Conservation (phyloP, 2,888 invertebrate genomes). For the Sinhomidia bicolor region DNA sequence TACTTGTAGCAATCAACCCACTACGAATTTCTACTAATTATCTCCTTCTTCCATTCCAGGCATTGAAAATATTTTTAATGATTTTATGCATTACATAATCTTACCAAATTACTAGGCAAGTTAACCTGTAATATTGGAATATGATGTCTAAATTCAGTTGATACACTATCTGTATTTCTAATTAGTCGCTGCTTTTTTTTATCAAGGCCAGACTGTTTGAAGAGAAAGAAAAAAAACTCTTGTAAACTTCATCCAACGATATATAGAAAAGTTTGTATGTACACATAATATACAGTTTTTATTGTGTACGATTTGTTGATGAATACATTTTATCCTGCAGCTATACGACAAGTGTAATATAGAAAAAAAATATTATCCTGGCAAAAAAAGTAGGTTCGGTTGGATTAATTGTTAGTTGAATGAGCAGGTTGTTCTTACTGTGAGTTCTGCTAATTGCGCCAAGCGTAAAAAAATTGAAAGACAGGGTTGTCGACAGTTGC, state of each 20-base stretch:
- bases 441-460: conserved; percentile 68
- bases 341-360: conserved; percentile 25
- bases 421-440: conserved; percentile 54
- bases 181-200: neutral
- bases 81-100: too few species aligned
- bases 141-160: too few species aligned
- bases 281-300: too few species aligned
- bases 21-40: too few species aligned
- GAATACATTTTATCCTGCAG: neutral
- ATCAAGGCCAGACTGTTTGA: neutral
- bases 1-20: too few species aligned
- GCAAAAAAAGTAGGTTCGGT: conserved; percentile 38
- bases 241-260: neutral
- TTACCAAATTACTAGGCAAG: too few species aligned
- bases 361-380: too few species aligned
- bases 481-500: conserved; percentile 70
- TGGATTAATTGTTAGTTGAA: conserved; percentile 58
- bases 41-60: too few species aligned
- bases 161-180: neutral
- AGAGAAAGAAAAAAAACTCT: neutral
- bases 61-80: too few species aligned
- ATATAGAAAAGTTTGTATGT: neutral
- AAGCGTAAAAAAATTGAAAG: conserved; percentile 63
- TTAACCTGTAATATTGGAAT: too few species aligned
- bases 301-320: too few species aligned